phyloP scores from a whole-genome alignment of 2,797 vertebrate genomes.

The Myripristis jacobus region DNA sequence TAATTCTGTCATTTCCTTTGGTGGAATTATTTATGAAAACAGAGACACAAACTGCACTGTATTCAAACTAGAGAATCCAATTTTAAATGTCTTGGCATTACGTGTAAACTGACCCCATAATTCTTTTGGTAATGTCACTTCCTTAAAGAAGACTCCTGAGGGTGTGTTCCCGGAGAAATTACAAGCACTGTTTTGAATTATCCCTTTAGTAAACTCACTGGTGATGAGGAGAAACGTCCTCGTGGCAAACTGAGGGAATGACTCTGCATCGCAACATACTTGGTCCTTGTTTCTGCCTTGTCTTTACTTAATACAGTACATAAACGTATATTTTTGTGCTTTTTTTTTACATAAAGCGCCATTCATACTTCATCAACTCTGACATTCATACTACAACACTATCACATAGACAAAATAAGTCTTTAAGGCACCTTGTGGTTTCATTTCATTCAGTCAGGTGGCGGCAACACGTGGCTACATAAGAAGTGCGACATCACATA shows the following conservation, averaged over 20 bases:
- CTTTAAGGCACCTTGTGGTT: constrained; percentile 47
- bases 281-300: constrained; percentile 40
- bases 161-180: constrained; percentile 10
- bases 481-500: constrained; percentile 71
- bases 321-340: constrained; percentile 40
- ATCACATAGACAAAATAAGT: constrained; percentile 31
- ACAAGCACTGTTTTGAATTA: background rate
- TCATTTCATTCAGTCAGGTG: constrained; percentile 44
- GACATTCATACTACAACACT: constrained; percentile 49
- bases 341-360: constrained; percentile 59
- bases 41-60: constrained; percentile 7
- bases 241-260: constrained; percentile 18
- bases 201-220: constrained; percentile 13
- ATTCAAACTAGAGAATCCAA: constrained; percentile 38
- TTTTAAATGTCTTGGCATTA: constrained; percentile 30
- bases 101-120: constrained; percentile 20
- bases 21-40: constrained; percentile 53
- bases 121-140: constrained; percentile 29
- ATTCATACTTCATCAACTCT: constrained; percentile 54
- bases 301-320: constrained; percentile 40
- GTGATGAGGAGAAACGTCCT: constrained; percentile 7
- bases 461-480: constrained; percentile 56
- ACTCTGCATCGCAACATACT: constrained; percentile 49
- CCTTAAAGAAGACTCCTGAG: constrained; percentile 9
- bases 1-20: constrained; percentile 66